Percentiles rank a stretch among this genome's conserved stretches.
Evolutionary conservation across 2,888 invertebrate species (phyloP).

Genomic region (Bembecia ichneumoniformis): DNA sequence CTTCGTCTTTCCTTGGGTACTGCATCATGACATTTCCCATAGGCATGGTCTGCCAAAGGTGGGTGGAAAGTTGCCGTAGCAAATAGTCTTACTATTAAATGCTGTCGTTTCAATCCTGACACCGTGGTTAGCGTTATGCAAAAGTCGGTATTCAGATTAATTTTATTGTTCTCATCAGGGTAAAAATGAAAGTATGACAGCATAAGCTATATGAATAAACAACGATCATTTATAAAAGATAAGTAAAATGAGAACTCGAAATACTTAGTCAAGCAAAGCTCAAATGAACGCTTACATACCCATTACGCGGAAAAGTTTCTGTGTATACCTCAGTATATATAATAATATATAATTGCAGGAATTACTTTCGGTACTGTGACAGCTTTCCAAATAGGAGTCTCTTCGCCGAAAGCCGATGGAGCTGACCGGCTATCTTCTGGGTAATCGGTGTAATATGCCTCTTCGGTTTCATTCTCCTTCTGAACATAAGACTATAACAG

Average conservation of each 20-base stretch:
- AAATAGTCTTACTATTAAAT: slow-evolving; percentile 44
- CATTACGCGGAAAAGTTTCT: too few relatives aligned
- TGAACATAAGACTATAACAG: slow-evolving; percentile 49
- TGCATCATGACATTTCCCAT: slow-evolving; percentile 65
- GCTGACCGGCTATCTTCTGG: slow-evolving; percentile 80
- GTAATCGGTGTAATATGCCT: slow-evolving; percentile 66
- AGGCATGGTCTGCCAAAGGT: slow-evolving; percentile 72
- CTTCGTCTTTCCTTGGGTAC: slow-evolving; percentile 71
- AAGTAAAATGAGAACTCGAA: too few relatives aligned
- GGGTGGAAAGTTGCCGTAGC: slow-evolving; percentile 72
- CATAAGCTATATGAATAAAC: too few relatives aligned
- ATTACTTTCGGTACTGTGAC: slow-evolving; percentile 77
- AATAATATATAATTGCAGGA: too few relatives aligned
- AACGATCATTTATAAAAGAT: too few relatives aligned
- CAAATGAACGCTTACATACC: too few relatives aligned
- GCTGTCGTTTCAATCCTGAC: slow-evolving; percentile 35
- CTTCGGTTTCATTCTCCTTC: slow-evolving; percentile 57
- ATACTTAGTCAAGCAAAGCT: too few relatives aligned
- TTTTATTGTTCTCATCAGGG: background rate
- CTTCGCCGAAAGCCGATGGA: slow-evolving; percentile 64
- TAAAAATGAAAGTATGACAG: too few relatives aligned
- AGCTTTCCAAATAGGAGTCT: slow-evolving; percentile 73
- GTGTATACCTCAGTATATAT: too few relatives aligned
- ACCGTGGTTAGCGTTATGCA: slow-evolving; percentile 33
- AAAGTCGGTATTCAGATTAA: too few relatives aligned